Conservation (phyloP, 2,797 vertebrate genomes). For the Rhinatrema bivittatum region DNA sequence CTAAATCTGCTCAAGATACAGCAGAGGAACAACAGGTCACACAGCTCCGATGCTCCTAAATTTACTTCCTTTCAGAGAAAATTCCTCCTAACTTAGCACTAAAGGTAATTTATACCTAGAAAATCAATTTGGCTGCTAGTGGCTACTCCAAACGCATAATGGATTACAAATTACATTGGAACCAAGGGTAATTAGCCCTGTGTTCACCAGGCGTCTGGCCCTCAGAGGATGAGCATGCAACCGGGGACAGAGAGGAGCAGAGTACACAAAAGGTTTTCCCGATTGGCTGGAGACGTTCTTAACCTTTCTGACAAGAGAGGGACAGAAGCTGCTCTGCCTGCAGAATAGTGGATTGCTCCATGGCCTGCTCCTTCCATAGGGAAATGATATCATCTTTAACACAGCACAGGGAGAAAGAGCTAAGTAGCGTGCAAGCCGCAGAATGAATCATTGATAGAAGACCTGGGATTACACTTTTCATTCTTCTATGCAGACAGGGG, state of each 20-base stretch:
- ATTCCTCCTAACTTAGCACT: too few species aligned
- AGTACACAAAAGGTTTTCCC: neutral
- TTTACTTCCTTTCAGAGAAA: constrained; percentile 7
- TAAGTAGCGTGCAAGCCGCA: constrained; percentile 20
- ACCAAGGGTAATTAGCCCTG: constrained; percentile 1
- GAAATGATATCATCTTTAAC: constrained; percentile 7
- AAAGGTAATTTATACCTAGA: constrained; percentile 10
- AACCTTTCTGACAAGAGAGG: neutral
- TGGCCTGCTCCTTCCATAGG: too few species aligned
- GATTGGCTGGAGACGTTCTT: neutral
- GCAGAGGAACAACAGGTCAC: too few species aligned
- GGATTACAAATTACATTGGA: constrained; percentile 4
- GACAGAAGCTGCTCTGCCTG: neutral
- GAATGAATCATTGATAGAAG: constrained; percentile 19
- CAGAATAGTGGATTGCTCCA: too few species aligned
- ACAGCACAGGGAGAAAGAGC: constrained; percentile 9
- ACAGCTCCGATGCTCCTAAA: too few species aligned
- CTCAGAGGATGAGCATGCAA: too few species aligned
- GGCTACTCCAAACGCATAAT: constrained; percentile 7
- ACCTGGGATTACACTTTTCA: constrained; percentile 5
- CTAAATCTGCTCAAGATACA: too few species aligned
- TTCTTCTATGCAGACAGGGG: constrained; percentile 4
- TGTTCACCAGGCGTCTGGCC: neutral
- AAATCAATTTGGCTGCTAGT: constrained; percentile 10
- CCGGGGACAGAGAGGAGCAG: too few species aligned